Evolutionary conservation across 2,113 vertebrate species (phyloP).

Genomic region (Steatornis caripensis): DNA sequence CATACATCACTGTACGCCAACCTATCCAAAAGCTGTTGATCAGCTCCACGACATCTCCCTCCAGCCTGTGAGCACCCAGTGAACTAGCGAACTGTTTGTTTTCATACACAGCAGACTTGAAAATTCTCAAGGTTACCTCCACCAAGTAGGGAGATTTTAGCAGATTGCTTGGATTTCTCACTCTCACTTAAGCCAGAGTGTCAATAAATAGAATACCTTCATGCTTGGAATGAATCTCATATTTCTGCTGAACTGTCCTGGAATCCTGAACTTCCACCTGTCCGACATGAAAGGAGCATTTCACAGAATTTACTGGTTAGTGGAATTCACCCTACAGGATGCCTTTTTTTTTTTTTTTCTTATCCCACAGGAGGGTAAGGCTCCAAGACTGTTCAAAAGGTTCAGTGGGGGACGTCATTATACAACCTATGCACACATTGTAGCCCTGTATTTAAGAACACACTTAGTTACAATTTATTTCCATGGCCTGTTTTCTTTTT

Average conservation of each 20-base stretch:
- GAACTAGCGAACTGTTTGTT: not conserved
- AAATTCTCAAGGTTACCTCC: not conserved
- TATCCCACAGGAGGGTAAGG: not conserved
- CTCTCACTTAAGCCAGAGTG: not conserved
- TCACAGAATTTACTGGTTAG: not conserved
- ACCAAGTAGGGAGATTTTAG: not conserved
- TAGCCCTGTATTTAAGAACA: conserved; percentile 38
- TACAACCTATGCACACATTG: not conserved
- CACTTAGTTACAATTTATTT: conserved; percentile 51
- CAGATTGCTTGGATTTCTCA: not conserved
- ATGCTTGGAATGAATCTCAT: not conserved
- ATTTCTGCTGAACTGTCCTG: not conserved
- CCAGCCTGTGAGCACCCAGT: not conserved
- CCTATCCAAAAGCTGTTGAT: not conserved
- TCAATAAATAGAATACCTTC: conserved; percentile 3
- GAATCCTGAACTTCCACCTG: conserved; percentile 16
- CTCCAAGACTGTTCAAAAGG: not conserved
- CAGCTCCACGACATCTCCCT: not conserved
- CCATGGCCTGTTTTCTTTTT: conserved; percentile 34
- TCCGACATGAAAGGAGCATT: not conserved
- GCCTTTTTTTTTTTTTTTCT: not conserved
- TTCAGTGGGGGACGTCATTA: not conserved
- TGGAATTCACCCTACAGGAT: not conserved
- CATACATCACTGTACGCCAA: not conserved
- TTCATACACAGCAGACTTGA: not conserved